Conservation (phyloP, 2,888 invertebrate species). For the Pseudanteris insignis region DNA sequence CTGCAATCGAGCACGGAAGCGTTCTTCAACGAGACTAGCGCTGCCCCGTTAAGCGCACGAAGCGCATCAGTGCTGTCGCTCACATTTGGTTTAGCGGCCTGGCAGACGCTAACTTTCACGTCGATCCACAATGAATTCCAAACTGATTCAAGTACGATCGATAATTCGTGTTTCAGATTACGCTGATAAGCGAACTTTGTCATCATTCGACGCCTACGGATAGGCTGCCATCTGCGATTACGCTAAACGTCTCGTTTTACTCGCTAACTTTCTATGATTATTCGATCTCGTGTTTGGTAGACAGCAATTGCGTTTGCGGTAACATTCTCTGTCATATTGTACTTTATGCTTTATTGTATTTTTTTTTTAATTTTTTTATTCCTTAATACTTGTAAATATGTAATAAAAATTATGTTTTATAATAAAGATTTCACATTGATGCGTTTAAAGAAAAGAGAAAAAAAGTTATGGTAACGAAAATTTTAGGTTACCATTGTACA, state of each 20-base stretch:
- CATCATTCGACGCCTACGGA: conserved; percentile 6
- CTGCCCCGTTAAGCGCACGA: conserved; percentile 6
- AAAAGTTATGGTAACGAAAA: no score
- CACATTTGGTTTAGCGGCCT: conserved; percentile 12
- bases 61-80: conserved; percentile 13
- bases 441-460: no score
- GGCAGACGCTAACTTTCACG: conserved; percentile 16
- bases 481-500: no score
- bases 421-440: no score
- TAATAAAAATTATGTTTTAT: no score
- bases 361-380: no score
- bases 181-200: conserved; percentile 11
- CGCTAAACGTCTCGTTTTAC: not conserved
- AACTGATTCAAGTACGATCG: conserved; percentile 1
- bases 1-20: conserved; percentile 25
- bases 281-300: no score
- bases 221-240: conserved; percentile 1
- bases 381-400: no score
- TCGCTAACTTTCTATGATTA: no score
- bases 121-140: conserved; percentile 7
- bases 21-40: not conserved
- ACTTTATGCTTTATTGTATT: no score
- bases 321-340: no score
- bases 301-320: no score
- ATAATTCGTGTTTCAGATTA: conserved; percentile 18